Conservation (phyloP, 2,888 invertebrate genomes). For the Eupithecia pulchellata region DNA sequence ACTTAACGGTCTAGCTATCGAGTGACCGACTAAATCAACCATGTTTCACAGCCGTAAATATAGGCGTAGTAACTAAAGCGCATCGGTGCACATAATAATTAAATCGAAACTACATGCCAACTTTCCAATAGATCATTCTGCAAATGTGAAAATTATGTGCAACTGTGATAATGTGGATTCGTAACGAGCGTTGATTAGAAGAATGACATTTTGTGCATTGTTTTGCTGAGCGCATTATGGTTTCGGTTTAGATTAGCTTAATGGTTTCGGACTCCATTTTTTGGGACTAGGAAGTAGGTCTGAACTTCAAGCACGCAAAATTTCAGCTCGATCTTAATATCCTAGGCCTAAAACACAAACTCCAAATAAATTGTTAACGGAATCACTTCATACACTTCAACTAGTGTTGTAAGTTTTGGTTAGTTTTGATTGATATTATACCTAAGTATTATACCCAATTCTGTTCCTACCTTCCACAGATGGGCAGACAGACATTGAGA, state of each 20-base stretch:
- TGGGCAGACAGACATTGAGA: no score
- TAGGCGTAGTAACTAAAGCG: constrained; percentile 8
- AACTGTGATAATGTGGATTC: constrained; percentile 7
- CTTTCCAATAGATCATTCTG: constrained; percentile 30
- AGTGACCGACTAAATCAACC: constrained; percentile 32
- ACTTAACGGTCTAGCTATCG: constrained; percentile 7
- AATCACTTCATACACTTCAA: no score
- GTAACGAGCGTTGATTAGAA: background rate
- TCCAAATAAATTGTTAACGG: no score
- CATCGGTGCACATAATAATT: constrained; percentile 31
- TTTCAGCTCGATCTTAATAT: no score
- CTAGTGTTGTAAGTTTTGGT: no score
- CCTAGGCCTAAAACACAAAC: no score
- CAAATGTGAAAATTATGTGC: constrained; percentile 29
- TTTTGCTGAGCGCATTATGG: background rate
- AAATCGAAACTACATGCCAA: constrained; percentile 26
- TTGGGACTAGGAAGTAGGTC: background rate
- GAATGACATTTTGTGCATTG: background rate
- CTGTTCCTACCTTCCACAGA: no score
- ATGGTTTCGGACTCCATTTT: background rate
- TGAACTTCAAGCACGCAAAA: no score
- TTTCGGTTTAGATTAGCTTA: background rate
- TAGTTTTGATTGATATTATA: no score
- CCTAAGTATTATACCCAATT: no score
- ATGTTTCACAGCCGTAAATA: constrained; percentile 27